Percentiles rank a stretch among this genome's conserved stretches.
These are phyloP conservation scores for Xanthia icteritia DNA, from an alignment of 2,888 invertebrate genomes.

Conservation along the genomic window DNA sequence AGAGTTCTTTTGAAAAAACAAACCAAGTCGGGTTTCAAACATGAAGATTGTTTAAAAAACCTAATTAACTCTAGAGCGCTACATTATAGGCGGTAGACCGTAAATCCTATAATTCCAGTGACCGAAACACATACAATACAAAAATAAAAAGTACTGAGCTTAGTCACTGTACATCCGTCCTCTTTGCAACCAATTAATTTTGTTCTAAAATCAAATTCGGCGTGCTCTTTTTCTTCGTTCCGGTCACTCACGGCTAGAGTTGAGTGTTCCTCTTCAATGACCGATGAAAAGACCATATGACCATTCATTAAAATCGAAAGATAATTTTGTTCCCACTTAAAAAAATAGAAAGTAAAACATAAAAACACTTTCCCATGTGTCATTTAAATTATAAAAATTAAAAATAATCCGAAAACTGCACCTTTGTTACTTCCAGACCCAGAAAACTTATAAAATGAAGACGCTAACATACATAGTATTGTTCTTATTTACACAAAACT, in stretches of 20 bases:
- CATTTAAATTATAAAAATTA: too few relatives aligned
- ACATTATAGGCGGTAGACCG: slow-evolving; percentile 69
- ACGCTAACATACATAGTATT: slow-evolving; percentile 53
- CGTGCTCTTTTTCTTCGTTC: slow-evolving; percentile 34
- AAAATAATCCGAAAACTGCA: too few relatives aligned
- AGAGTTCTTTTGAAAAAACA: neutral
- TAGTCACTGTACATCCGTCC: slow-evolving; percentile 64
- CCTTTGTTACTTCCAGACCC: neutral
- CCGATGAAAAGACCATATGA: too few relatives aligned
- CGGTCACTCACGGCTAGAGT: neutral
- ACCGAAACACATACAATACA: slow-evolving; percentile 63
- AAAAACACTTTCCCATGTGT: too few relatives aligned
- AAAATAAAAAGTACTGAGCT: slow-evolving; percentile 53
- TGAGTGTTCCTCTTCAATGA: neutral
- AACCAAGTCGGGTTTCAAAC: neutral
- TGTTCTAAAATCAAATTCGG: slow-evolving; percentile 48
- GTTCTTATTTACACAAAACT: slow-evolving; percentile 61
- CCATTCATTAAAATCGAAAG: too few relatives aligned
- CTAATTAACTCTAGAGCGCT: slow-evolving; percentile 43
- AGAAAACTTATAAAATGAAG: slow-evolving; percentile 61
- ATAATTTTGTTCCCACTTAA: too few relatives aligned
- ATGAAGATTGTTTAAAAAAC: slow-evolving; percentile 10
- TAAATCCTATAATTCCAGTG: slow-evolving; percentile 71
- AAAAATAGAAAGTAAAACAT: too few relatives aligned
- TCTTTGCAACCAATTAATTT: slow-evolving; percentile 44